Conservation (phyloP, 2,888 invertebrate species). For the Hedychridium roseum region DNA sequence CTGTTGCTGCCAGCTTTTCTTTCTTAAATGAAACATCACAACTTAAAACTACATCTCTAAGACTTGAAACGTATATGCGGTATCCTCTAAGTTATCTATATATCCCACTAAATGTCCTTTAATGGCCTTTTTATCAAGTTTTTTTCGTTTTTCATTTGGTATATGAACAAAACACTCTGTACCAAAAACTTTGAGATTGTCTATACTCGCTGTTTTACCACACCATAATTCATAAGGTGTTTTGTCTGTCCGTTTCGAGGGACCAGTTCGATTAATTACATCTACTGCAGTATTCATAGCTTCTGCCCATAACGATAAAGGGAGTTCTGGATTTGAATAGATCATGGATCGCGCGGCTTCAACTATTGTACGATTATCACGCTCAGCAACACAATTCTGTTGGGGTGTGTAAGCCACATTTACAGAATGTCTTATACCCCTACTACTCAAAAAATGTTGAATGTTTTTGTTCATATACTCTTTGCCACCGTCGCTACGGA, state of each 20-base stretch:
- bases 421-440: conserved; percentile 27
- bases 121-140: conserved; percentile 10
- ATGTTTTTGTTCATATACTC: conserved; percentile 28
- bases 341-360: conserved; percentile 26
- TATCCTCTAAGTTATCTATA: conserved; percentile 10
- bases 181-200: conserved; percentile 24
- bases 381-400: conserved; percentile 24
- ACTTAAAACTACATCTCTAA: conserved; percentile 9
- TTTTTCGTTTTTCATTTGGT: conserved; percentile 11
- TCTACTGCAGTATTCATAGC: conserved; percentile 21
- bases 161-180: conserved; percentile 22
- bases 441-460: conserved; percentile 10
- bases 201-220: conserved; percentile 6
- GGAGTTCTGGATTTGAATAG: conserved; percentile 22
- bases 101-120: conserved; percentile 15
- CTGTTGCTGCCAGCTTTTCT: background rate
- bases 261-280: conserved; percentile 24
- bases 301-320: conserved; percentile 24
- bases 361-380: conserved; percentile 21
- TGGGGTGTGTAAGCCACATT: conserved; percentile 22
- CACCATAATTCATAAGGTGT: conserved; percentile 26
- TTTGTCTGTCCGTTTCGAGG: conserved; percentile 12
- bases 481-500: conserved; percentile 29
- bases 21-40: conserved; percentile 9
- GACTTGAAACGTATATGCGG: conserved; percentile 9